Percentiles rank a stretch among this genome's conserved stretches.
These are phyloP conservation scores for Pampus argenteus DNA, from an alignment of 2,797 vertebrate species.

Conservation along the genomic window DNA sequence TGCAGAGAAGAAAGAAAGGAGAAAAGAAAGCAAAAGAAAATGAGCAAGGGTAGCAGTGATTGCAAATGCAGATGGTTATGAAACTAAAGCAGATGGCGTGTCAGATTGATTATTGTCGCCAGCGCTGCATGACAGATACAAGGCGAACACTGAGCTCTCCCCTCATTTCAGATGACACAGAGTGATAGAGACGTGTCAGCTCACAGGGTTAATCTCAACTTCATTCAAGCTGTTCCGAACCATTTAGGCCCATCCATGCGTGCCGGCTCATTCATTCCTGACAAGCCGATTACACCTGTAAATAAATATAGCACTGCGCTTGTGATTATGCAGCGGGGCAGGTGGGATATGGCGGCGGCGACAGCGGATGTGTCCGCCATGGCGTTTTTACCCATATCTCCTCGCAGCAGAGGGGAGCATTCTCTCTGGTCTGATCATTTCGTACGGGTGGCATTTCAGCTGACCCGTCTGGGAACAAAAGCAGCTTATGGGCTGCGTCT, in stretches of 20 bases:
- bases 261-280: constrained; percentile 51
- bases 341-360: constrained; percentile 33
- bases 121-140: constrained; percentile 70
- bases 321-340: constrained; percentile 43
- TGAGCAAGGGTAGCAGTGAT: constrained; percentile 65
- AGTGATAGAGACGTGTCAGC: constrained; percentile 75
- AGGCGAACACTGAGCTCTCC: constrained; percentile 64
- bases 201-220: constrained; percentile 57
- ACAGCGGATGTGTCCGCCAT: background rate
- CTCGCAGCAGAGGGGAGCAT: constrained; percentile 31
- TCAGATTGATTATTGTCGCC: constrained; percentile 83
- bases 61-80: constrained; percentile 84
- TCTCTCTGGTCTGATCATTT: constrained; percentile 52
- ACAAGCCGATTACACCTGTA: constrained; percentile 68
- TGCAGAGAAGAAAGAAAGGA: background rate
- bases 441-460: constrained; percentile 54
- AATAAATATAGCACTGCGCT: constrained; percentile 52
- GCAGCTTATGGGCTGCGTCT: constrained; percentile 46
- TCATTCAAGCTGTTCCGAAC: constrained; percentile 58
- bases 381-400: constrained; percentile 50
- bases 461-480: constrained; percentile 62
- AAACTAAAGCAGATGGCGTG: constrained; percentile 81
- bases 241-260: constrained; percentile 54
- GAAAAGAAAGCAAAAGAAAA: constrained; percentile 38
- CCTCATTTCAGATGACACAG: constrained; percentile 67